Base-by-base conservation (phyloP, 2,113 vertebrate species). In the Chauna torquata region DNA sequence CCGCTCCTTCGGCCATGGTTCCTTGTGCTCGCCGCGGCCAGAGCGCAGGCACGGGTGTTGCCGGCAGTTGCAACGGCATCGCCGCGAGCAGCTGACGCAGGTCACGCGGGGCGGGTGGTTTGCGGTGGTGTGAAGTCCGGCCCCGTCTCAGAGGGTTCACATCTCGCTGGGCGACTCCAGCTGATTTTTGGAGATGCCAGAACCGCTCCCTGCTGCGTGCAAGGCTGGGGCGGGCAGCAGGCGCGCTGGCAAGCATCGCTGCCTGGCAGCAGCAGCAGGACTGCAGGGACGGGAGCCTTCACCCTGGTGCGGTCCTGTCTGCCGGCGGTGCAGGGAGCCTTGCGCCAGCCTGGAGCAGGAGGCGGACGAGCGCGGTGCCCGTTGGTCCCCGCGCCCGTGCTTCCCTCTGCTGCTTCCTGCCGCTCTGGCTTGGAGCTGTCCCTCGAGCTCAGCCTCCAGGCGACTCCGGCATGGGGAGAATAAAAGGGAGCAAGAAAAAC, bases 291-390 rank as follows among this genome's bases (percentile, higher is more conserved):
- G 3, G 69, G 55, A 86, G 19, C 45, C 30, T 75, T 50, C 10
- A 62, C 25, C 38, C 0, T 0, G 1, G 24, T 44, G 23, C 54
- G 22, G 40, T 6, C 8, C 25, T 45, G 3, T 93, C 44, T 81
- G 59, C 47, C 17, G 11, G 8, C 5, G 2, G 71, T 34, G 45
- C 34, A 57, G 86, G 75, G 50, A 86, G 64, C 69, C 62, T 74
- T n/a, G 7, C 0, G 4, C 24, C 34, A 62, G 64, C 23, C 40
- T 17, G 36, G 44, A 25, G 23, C 58, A 9, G 57, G 3, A 15
- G 30, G 78, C 85, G 82, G 65, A 42, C 0, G 0, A 70, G 49
- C 0, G 0, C 1, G 3, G 42, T 89, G 87, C 74, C 0, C 0
- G 34, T 34, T n/a, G 58, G 34, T n/a, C 45, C 57, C 2, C 0